These are phyloP conservation scores for Trichomycterus rosablanca DNA, from an alignment of 2,113 vertebrate species.

Conservation along the genomic window DNA sequence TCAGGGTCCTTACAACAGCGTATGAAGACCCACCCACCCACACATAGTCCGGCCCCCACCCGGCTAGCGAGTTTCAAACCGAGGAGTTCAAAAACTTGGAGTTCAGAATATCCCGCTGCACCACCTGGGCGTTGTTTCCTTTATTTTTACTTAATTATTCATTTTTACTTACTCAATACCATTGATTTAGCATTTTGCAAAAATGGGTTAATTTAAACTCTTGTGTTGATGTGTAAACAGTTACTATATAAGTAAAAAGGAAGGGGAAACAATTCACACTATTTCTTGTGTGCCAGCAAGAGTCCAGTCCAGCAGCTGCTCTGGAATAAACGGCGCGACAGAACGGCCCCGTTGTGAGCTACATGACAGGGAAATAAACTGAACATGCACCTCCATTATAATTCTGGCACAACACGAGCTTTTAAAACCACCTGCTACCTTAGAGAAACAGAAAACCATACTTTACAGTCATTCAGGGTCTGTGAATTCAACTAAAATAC, in stretches of 20 bases:
- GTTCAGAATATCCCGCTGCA: too few species aligned
- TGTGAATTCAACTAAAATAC: neutral
- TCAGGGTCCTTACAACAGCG: too few species aligned
- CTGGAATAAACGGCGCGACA: constrained; percentile 10
- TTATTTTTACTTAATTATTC: too few species aligned
- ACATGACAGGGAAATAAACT: constrained; percentile 36
- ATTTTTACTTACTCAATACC: too few species aligned
- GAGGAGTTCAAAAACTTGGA: too few species aligned
- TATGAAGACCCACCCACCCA: too few species aligned
- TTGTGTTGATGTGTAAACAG: too few species aligned
- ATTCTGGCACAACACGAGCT: constrained; percentile 12
- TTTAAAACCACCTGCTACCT: constrained; percentile 13
- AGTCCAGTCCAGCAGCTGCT: constrained; percentile 14
- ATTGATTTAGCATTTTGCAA: too few species aligned
- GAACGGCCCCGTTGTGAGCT: constrained; percentile 26
- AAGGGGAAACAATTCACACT: neutral
- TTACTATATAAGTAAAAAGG: neutral
- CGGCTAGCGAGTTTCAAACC: too few species aligned
- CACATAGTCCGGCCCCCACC: too few species aligned
- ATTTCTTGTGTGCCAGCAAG: neutral
- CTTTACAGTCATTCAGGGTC: constrained; percentile 8
- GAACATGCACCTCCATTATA: constrained; percentile 35
- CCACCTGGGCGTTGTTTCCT: too few species aligned
- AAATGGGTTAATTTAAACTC: too few species aligned
- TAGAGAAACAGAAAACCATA: constrained; percentile 1